phyloP scores from a whole-genome alignment of 2,888 invertebrate species.

The Rugalucina vietnamica region DNA sequence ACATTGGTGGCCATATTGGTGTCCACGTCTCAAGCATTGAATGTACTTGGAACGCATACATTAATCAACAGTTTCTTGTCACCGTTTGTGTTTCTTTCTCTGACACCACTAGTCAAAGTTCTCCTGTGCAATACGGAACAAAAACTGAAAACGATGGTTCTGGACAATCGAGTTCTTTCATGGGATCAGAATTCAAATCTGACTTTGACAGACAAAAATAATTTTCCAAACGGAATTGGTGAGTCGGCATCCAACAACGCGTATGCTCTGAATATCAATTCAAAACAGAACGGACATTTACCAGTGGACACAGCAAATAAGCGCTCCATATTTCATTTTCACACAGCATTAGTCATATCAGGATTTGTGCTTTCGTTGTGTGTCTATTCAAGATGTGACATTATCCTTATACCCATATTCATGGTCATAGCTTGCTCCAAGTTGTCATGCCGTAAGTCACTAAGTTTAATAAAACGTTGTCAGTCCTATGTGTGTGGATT shows the following conservation, averaged over 20 bases:
- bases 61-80: conserved; percentile 76
- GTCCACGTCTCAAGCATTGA: conserved; percentile 67
- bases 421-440: neutral
- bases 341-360: no score
- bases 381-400: conserved; percentile 72
- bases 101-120: conserved; percentile 4
- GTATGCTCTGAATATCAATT: no score
- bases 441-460: neutral
- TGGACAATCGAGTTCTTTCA: neutral
- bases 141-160: neutral
- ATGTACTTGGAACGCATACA: conserved; percentile 77
- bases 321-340: no score
- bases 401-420: conserved; percentile 57
- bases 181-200: neutral
- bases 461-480: neutral
- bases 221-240: no score
- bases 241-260: no score
- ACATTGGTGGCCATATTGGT: conserved; percentile 69
- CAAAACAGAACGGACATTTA: no score
- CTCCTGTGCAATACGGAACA: neutral
- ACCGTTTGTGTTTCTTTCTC: conserved; percentile 65
- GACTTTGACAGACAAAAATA: no score
- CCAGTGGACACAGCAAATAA: no score
- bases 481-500: conserved; percentile 46
- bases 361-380: conserved; percentile 61